Percentiles rank a stretch among this genome's conserved stretches.
Conservation (phyloP, 1,140 invertebrate species). For the Cephus cinctus region DNA sequence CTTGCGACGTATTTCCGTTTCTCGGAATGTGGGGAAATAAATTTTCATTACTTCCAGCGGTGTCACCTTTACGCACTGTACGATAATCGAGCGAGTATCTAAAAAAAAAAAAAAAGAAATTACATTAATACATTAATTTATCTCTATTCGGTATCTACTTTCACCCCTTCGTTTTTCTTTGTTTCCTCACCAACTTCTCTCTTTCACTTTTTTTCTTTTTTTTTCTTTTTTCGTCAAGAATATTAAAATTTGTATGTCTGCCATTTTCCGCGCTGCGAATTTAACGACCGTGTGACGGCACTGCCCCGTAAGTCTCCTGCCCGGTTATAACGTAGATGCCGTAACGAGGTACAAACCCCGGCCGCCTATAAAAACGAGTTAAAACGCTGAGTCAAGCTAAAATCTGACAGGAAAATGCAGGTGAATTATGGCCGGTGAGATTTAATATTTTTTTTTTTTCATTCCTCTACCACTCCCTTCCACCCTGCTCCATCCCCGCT, state of each 20-base stretch:
- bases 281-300: constrained; percentile 21
- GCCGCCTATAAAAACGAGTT: constrained; percentile 25
- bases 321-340: constrained; percentile 14
- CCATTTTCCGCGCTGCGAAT: constrained; percentile 1
- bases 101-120: too few relatives aligned
- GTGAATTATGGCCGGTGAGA: constrained; percentile 31
- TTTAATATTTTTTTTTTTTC: constrained; percentile 37
- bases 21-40: too few relatives aligned
- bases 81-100: too few relatives aligned
- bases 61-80: too few relatives aligned
- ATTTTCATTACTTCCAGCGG: too few relatives aligned
- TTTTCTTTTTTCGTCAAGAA: background rate
- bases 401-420: constrained; percentile 25
- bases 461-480: constrained; percentile 4
- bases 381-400: constrained; percentile 25
- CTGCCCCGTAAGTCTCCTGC: constrained; percentile 11
- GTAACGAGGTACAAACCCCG: constrained; percentile 23
- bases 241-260: background rate
- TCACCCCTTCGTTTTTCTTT: too few relatives aligned
- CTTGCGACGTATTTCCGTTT: constrained; percentile 15
- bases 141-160: too few relatives aligned
- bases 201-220: background rate
- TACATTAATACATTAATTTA: too few relatives aligned
- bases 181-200: background rate
- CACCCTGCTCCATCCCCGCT: constrained; percentile 15